Percentiles rank a stretch among this genome's conserved stretches.
phyloP scores from a whole-genome alignment of 2,888 invertebrate genomes.

The Teleiodes luculella region DNA sequence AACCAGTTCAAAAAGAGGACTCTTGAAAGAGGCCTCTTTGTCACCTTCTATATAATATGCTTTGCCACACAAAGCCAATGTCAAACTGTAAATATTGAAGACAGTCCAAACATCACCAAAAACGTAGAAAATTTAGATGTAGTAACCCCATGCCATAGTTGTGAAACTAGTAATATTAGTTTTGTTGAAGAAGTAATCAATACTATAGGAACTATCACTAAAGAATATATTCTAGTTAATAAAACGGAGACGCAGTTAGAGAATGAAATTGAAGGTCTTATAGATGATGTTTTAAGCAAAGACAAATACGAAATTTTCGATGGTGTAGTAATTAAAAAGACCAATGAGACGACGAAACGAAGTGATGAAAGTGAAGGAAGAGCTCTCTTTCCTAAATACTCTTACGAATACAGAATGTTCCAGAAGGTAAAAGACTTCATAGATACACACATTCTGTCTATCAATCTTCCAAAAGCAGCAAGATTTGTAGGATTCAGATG shows the following conservation, averaged over 20 bases:
- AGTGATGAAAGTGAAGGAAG: constrained; percentile 39
- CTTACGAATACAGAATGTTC: constrained; percentile 74
- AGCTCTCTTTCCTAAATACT: constrained; percentile 61
- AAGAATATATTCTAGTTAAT: constrained; percentile 53
- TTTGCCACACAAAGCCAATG: constrained; percentile 47
- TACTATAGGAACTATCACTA: constrained; percentile 47
- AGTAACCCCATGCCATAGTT: constrained; percentile 65
- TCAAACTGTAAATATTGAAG: constrained; percentile 39
- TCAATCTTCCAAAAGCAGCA: constrained; percentile 83
- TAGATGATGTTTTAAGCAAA: constrained; percentile 77
- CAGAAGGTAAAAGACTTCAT: constrained; percentile 80
- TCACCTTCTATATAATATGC: constrained; percentile 51
- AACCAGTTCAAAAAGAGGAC: constrained; percentile 39
- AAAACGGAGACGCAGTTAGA: constrained; percentile 63
- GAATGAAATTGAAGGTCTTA: constrained; percentile 72
- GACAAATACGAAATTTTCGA: constrained; percentile 79
- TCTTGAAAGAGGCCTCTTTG: constrained; percentile 47
- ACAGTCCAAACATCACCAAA: constrained; percentile 59
- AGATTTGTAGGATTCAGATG: constrained; percentile 81
- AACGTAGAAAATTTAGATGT: constrained; percentile 49
- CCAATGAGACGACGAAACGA: constrained; percentile 22
- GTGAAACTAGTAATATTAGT: constrained; percentile 48
- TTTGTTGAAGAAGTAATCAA: constrained; percentile 51
- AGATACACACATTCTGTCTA: constrained; percentile 80
- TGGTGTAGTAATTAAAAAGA: constrained; percentile 72